Evolutionary conservation across 2,888 invertebrate species (phyloP).

Genomic region (Himalopsyche tibetana): DNA sequence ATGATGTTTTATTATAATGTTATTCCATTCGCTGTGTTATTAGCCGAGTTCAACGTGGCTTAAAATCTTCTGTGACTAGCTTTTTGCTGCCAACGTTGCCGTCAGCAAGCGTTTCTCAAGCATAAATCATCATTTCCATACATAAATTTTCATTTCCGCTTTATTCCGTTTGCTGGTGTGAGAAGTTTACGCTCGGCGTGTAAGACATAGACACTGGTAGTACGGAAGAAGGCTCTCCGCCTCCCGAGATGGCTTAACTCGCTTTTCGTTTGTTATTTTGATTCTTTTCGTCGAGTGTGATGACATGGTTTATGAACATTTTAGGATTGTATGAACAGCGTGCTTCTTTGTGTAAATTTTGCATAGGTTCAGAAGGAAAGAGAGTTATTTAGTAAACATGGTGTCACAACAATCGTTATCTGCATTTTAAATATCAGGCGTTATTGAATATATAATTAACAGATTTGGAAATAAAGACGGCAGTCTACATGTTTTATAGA

Average conservation of each 20-base stretch:
- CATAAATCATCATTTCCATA: constrained; percentile 63
- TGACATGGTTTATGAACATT: constrained; percentile 32
- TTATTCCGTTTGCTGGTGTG: constrained; percentile 57
- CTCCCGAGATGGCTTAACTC: constrained; percentile 18
- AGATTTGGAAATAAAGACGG: too few relatives aligned
- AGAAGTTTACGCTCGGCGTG: constrained; percentile 38
- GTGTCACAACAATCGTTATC: too few relatives aligned
- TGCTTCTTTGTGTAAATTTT: not conserved
- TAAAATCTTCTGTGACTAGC: constrained; percentile 38
- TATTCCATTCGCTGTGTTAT: too few relatives aligned
- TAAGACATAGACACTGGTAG: constrained; percentile 26
- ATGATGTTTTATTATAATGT: too few relatives aligned
- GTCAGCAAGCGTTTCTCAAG: constrained; percentile 48
- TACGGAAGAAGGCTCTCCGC: constrained; percentile 25
- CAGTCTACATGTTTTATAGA: too few relatives aligned
- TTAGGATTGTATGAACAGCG: constrained; percentile 3
- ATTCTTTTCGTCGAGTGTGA: constrained; percentile 38
- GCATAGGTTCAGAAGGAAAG: not conserved
- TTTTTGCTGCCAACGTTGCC: constrained; percentile 25
- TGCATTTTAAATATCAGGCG: too few relatives aligned
- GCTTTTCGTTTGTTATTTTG: constrained; percentile 42
- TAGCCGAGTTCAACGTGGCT: not conserved
- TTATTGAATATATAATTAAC: too few relatives aligned
- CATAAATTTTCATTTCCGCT: constrained; percentile 65
- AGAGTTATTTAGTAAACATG: too few relatives aligned